Conservation (phyloP, 2,888 invertebrate species). For the Adela reaumurella region DNA sequence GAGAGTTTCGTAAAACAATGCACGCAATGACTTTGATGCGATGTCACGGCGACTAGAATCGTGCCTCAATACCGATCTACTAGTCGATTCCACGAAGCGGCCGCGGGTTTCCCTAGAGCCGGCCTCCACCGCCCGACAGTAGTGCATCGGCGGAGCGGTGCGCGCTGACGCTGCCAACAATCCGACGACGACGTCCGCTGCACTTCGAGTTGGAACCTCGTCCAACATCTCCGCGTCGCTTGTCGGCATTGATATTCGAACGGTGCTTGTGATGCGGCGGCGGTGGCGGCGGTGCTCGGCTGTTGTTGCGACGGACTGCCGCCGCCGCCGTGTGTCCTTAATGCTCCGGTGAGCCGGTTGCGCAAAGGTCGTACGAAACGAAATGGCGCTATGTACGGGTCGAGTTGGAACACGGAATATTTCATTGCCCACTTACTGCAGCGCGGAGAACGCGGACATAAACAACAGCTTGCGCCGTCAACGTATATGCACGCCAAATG, state of each 20-base stretch:
- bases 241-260: background rate
- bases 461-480: background rate
- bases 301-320: background rate
- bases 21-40: background rate
- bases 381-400: slow-evolving; percentile 18
- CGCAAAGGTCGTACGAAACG: slow-evolving; percentile 37
- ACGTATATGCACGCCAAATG: no score
- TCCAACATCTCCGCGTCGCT: background rate
- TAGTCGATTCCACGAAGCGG: background rate
- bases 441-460: background rate
- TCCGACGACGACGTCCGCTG: background rate
- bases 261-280: background rate
- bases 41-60: background rate
- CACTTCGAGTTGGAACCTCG: background rate
- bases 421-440: background rate
- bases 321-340: slow-evolving; percentile 32
- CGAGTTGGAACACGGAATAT: background rate
- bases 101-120: background rate
- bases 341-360: slow-evolving; percentile 32
- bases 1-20: background rate
- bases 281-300: no score
- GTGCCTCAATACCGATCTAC: no score
- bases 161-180: no score
- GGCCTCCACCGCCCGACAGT: background rate
- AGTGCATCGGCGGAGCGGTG: no score